A percentile compares a stretch with the other conserved stretches of the same genome.
Conservation (phyloP, 2,797 vertebrate species). For the Chromobotia macracanthus region DNA sequence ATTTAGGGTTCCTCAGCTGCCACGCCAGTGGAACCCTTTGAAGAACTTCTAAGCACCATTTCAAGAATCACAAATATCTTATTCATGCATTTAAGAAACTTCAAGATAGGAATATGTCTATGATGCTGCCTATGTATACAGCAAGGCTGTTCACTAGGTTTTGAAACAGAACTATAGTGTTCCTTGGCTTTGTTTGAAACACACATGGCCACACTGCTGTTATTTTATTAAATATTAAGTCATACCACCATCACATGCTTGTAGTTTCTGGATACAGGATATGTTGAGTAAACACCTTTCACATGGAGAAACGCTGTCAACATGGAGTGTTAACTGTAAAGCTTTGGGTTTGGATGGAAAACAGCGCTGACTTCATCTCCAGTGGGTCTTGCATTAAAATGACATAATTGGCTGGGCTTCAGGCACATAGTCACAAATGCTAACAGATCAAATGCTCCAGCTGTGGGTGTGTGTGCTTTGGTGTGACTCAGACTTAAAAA, state of each 20-base stretch:
- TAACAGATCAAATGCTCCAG: conserved; percentile 43
- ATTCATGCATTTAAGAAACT: no score
- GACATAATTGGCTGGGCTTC: conserved; percentile 43
- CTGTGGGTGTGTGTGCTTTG: background rate
- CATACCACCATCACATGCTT: background rate
- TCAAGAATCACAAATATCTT: no score
- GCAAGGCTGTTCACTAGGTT: background rate
- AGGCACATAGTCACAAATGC: conserved; percentile 47
- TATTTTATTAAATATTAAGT: background rate
- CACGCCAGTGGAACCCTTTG: no score
- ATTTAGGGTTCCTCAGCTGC: no score
- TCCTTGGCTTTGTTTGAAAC: background rate
- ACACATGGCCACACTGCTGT: background rate
- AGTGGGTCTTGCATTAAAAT: conserved; percentile 4
- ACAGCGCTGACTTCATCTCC: conserved; percentile 42
- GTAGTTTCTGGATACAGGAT: conserved; percentile 4
- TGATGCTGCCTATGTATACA: background rate
- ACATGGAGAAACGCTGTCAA: conserved; percentile 2
- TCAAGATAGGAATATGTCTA: no score
- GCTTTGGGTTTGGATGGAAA: conserved; percentile 14
- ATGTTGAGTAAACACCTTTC: conserved; percentile 29
- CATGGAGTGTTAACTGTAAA: conserved; percentile 2
- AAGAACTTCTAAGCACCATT: no score
- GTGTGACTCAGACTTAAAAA: background rate
- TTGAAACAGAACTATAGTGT: background rate